Percentiles rank a stretch among this genome's conserved stretches.
phyloP scores from a whole-genome alignment of 2,113 vertebrate genomes.

The Rattus rattus region DNA sequence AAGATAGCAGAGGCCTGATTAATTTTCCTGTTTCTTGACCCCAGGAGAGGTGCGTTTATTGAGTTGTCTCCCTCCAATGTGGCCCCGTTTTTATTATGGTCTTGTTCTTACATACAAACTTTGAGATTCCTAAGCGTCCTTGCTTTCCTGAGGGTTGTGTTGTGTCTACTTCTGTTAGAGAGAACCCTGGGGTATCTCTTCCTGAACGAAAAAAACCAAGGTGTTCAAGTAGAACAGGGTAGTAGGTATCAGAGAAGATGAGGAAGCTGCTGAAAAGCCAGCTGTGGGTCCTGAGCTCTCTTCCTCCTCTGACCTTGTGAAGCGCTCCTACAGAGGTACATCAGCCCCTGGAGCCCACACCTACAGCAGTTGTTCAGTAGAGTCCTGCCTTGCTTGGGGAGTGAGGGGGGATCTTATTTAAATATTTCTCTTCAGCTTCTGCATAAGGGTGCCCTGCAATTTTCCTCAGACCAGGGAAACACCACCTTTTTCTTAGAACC shows the following conservation, averaged over 20 bases:
- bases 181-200: fast-evolving
- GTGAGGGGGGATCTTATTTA: background rate
- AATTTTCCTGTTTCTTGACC: background rate
- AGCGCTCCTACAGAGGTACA: fast-evolving
- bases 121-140: background rate
- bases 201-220: background rate
- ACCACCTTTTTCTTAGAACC: background rate
- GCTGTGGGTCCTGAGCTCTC: fast-evolving
- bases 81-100: background rate
- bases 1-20: background rate
- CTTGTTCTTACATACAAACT: background rate
- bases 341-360: background rate
- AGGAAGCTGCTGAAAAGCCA: fast-evolving
- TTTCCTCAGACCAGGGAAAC: slow-evolving; percentile 44
- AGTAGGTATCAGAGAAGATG: background rate
- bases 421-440: background rate
- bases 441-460: background rate
- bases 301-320: background rate
- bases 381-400: fast-evolving
- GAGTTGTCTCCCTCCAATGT: background rate
- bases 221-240: too few species aligned
- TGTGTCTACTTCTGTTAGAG: background rate
- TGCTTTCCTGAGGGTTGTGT: too few species aligned
- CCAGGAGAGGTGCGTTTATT: background rate
- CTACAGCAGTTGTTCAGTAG: background rate